Base-by-base conservation (phyloP, 2,113 vertebrate species). In the Rhabdornis inornatus region DNA sequence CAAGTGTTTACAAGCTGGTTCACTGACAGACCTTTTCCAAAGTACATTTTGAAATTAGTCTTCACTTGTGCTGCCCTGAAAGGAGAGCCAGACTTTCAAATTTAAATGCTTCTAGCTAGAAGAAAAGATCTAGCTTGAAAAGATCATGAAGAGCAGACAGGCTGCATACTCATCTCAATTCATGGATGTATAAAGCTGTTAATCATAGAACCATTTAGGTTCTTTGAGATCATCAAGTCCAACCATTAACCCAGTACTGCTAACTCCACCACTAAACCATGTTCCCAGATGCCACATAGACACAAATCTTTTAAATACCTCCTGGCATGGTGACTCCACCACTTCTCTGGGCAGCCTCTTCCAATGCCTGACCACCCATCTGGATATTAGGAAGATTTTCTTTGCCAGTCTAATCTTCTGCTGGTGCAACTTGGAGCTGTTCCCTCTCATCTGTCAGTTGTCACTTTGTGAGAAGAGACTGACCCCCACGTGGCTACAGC, bases 401-500 rank as follows among this genome's bases (percentile, higher is more conserved):
- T 44, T 68, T 40, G 37, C 47, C 11, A 6, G 1, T 56, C 40
- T 55, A 5, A 80, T 55, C 60, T 40, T 74, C 24, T 0, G 0
- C 22, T 49, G 15, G 9, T 49, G 19, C 53, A 60, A 5, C 15
- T 47, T 33, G 40, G 68, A 47, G 60, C 31, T 55, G 31, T 39
- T 77, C 8, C 23, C 18, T 68, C 40, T 74, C 4, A 6, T 61
- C 61, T 61, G 14, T 49, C 35, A 33, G 10, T 15, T 74, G 21
- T 74, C 49, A 15, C 27, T 9, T 9, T 49, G 13, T 19, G 35
- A 61, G 35, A 42, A 68, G 47, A 68, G 31, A 5, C 2, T 0
- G 3, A 17, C 10, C 3, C 20, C 30, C 18, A 28, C 7, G 2
- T 2, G 1, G 11, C 47, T 42, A 7, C 31, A 42, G 1, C 60